These are phyloP conservation scores for Urosaurus nigricauda DNA, from an alignment of 2,797 vertebrate genomes.

Conservation along the genomic window DNA sequence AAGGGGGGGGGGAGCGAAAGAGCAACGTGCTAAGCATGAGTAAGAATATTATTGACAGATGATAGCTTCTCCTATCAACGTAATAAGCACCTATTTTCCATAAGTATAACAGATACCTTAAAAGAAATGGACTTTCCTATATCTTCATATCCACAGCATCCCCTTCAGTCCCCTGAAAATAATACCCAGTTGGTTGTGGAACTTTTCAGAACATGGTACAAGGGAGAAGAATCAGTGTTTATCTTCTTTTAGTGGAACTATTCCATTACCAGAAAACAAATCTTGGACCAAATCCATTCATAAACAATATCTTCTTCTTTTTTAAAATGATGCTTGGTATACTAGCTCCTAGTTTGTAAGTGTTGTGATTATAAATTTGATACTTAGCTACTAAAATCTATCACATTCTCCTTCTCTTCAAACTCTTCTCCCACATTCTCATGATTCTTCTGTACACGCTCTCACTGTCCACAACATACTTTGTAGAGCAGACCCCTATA, in stretches of 20 bases:
- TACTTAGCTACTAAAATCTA: constrained; percentile 60
- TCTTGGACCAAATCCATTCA: constrained; percentile 43
- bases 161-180: neutral
- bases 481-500: neutral
- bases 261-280: too few relatives aligned
- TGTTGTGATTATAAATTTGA: constrained; percentile 76
- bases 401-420: too few relatives aligned
- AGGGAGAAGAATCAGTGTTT: too few relatives aligned
- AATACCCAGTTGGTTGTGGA: neutral
- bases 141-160: neutral
- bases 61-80: constrained; percentile 56
- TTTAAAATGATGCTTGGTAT: constrained; percentile 77
- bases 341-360: constrained; percentile 83
- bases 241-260: too few relatives aligned
- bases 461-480: too few relatives aligned
- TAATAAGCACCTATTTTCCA: constrained; percentile 73
- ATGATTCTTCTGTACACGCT: too few relatives aligned
- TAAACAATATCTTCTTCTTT: constrained; percentile 81
- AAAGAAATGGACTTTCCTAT: neutral
- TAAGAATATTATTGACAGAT: neutral
- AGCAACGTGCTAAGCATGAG: neutral
- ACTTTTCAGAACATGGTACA: neutral
- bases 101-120: constrained; percentile 50
- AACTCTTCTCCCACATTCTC: too few relatives aligned
- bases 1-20: neutral